These are phyloP conservation scores for Trichomycterus rosablanca DNA, from an alignment of 2,113 vertebrate species.

Conservation along the genomic window DNA sequence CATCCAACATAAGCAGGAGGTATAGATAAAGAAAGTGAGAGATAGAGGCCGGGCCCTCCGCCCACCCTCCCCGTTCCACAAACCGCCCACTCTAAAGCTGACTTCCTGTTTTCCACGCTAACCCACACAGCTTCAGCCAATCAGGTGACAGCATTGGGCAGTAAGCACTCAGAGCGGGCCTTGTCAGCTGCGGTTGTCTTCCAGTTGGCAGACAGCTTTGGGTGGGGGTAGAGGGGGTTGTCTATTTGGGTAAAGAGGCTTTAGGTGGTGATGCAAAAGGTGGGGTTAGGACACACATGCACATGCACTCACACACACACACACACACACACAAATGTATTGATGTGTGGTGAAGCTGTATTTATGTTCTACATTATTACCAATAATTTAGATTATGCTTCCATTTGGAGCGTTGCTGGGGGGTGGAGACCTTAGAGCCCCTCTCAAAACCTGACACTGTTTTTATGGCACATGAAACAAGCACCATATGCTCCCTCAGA, in stretches of 20 bases:
- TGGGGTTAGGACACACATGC: not conserved
- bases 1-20: slow-evolving; percentile 16
- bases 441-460: slow-evolving; percentile 49
- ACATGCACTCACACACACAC: slow-evolving; percentile 6
- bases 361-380: not conserved
- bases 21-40: slow-evolving; percentile 30
- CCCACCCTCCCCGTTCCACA: slow-evolving; percentile 62
- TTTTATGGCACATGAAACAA: slow-evolving; percentile 63
- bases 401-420: slow-evolving; percentile 50
- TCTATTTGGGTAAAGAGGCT: slow-evolving; percentile 19
- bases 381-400: slow-evolving; percentile 50
- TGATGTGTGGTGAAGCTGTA: slow-evolving; percentile 6
- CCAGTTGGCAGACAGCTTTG: slow-evolving; percentile 51
- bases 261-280: slow-evolving; percentile 1
- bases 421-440: slow-evolving; percentile 57
- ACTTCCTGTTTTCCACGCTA: slow-evolving; percentile 74
- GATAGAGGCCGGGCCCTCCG: slow-evolving; percentile 48
- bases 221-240: slow-evolving; percentile 23
- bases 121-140: slow-evolving; percentile 59
- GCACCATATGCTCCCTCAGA: slow-evolving; percentile 70
- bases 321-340: slow-evolving; percentile 8
- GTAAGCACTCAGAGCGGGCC: slow-evolving; percentile 54
- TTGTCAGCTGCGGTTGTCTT: slow-evolving; percentile 59
- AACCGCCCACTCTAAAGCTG: slow-evolving; percentile 65
- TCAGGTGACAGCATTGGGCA: slow-evolving; percentile 56